Conservation (phyloP, 2,113 vertebrate species). For the Alosa alosa region DNA sequence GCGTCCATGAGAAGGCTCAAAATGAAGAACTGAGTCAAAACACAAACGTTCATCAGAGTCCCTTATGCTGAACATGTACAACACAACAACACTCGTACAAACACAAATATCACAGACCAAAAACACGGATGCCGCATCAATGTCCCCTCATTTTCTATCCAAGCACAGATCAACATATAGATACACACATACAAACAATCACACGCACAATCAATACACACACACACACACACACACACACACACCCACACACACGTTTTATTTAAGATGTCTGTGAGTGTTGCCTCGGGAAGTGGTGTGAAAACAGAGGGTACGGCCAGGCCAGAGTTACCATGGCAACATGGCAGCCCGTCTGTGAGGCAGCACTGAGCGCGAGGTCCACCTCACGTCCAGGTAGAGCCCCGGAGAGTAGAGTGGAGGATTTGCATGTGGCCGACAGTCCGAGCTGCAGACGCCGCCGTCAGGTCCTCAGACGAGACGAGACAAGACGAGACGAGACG, state of each 20-base stretch:
- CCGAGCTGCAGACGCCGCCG: constrained; percentile 33
- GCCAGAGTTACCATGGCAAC: background rate
- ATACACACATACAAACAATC: constrained; percentile 19
- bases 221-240: background rate
- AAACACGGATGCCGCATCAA: background rate
- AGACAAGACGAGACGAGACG: constrained; percentile 20
- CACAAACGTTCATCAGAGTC: background rate
- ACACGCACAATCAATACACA: background rate
- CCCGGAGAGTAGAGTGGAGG: no score
- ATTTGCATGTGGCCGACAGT: no score
- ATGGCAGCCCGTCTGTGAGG: background rate
- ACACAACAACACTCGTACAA: constrained; percentile 10
- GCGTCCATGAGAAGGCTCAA: background rate
- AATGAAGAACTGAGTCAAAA: background rate
- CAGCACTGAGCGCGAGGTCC: background rate
- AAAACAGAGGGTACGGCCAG: background rate
- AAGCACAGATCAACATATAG: background rate
- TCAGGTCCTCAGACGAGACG: background rate
- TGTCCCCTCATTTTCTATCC: background rate
- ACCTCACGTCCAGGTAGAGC: background rate
- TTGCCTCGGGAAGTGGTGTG: background rate
- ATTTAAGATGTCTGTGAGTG: constrained; percentile 34
- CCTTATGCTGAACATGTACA: background rate
- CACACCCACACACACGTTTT: background rate
- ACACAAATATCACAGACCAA: background rate